Base-by-base conservation (phyloP, 2,888 invertebrate genomes). In the Epirrhoe tristata region DNA sequence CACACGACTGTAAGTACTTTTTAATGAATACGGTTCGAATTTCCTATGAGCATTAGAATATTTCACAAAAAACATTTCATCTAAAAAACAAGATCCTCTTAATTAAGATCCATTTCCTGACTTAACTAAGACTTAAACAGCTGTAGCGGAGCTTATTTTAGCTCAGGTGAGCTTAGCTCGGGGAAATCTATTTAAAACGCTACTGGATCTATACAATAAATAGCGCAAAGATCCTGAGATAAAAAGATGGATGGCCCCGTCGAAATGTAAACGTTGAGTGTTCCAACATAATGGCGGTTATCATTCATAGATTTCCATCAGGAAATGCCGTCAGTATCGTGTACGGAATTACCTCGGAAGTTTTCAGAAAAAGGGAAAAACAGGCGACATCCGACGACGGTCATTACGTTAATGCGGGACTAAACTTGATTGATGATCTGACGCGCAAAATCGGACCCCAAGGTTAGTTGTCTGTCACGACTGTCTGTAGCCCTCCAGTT, bases 391-490 rank as follows among this genome's bases (percentile, higher is more conserved):
- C 89, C 90, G 88, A 85, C 88, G 89, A 81, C 88, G 89, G 91
- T 92, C 93, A 91, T 93, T 93, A 92, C 93, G 89, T 88, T 92
- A 92, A 93, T 92, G 93, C 89, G 91, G 88, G 91, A 91, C 89
- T 93, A 93, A 93, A 93, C 91, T 90, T 93, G 93, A 93, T 93
- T 90, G 91, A 93, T 93, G 91, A 88, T 84, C 76, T 12, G 31
- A 34, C 46, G 48, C 55, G 51, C 53, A 61, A 66, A 65, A 67
- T 65, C 70, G 57, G 66, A 61, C 63, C 58, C 52, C 66, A 50
- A 69, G 66, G 69, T 48, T 69, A 65, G 63, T 58, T 67, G 66
- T 67, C 65, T 56, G 63, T 70, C 65, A 65, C 39, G 60, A 62
- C 63, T 52, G 62, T 66, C 57, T 24, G 63, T 59, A 60, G 57